Percentiles rank a stretch among this genome's conserved stretches.
Conservation (phyloP, 2,113 vertebrate species). For the Polypterus bichir region DNA sequence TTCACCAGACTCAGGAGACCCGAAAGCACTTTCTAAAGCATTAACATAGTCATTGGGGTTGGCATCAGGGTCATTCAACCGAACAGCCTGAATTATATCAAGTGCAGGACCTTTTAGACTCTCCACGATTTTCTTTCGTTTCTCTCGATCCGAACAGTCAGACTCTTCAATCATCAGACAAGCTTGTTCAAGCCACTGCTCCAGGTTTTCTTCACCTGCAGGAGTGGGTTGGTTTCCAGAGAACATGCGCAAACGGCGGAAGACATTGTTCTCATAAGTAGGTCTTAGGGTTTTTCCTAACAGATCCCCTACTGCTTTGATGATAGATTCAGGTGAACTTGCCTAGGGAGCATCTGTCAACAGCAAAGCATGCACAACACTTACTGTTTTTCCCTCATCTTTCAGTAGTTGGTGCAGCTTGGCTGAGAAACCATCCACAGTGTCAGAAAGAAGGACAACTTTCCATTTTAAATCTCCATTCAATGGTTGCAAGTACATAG, state of each 20-base stretch:
- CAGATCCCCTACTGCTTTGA: too few species aligned
- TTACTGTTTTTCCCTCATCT: too few species aligned
- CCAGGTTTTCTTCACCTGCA: slow-evolving; percentile 12
- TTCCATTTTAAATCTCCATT: too few species aligned
- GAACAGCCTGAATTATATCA: slow-evolving; percentile 9
- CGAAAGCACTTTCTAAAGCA: slow-evolving; percentile 13
- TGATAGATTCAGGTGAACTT: too few species aligned
- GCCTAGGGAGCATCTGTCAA: too few species aligned
- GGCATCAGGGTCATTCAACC: slow-evolving; percentile 1
- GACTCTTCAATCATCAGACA: slow-evolving; percentile 14
- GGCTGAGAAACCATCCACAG: too few species aligned
- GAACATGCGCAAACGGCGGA: slow-evolving; percentile 4
- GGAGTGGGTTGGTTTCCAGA: slow-evolving; percentile 9
- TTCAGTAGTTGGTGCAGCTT: too few species aligned
- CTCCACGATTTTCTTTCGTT: slow-evolving; percentile 10
- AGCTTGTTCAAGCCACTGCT: slow-evolving; percentile 15
- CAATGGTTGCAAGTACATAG: too few species aligned
- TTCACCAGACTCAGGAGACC: slow-evolving; percentile 11
- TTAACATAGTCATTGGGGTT: slow-evolving; percentile 7
- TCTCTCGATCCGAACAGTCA: slow-evolving; percentile 13
- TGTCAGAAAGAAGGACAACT: too few species aligned
- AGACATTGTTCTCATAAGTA: neutral
- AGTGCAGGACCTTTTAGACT: slow-evolving; percentile 11
- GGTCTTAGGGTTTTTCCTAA: too few species aligned
- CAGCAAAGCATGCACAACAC: too few species aligned